Evolutionary conservation across 2,113 vertebrate species (phyloP), one percentile per base, ranked within the genome.

Genomic region (Lepus americanus): DNA sequence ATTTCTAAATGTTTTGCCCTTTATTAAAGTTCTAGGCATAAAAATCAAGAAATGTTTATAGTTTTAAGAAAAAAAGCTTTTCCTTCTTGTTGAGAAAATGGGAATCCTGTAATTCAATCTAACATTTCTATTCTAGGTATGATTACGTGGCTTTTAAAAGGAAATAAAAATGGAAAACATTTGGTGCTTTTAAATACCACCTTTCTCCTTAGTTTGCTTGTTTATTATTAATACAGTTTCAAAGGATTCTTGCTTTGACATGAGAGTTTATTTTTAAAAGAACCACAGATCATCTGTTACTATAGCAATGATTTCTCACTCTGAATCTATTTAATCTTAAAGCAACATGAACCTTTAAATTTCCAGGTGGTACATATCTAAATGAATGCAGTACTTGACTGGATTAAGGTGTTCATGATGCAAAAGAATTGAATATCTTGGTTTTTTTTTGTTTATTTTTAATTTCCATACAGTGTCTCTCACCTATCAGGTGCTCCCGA

Each of bases 271-370:
- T 97, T 97, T 97, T 76, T 67, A 97, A 97, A 94, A 85, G 82
- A 95, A 96, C 93, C 12, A 2, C 22, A 72, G 95, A 76, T 94
- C 95, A 96, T 95, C 94, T 97, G 91, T 98, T 97, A 91, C 92
- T 95, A 80, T 97, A 97, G 89, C 72, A 97, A 92, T 96, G 87
- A 85, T 92, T 97, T 94, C 94, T 96, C 51, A 49, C 63, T 82
- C 23, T 72, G 53, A 94, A 95, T 53, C 17, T 76, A 49, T 88
- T 79, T 92, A 89, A 88, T 88, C 88, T 97, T 95, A 97, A 80
- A 92, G 83, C 44, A 95, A 69, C 73, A 74, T 91, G 66, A 69
- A 63, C 66, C 29, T 86, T 95, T 96, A 96, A 96, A 94, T 96
- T 89, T 95, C 94, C 97, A 95, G 22, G 63, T 33, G 19, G 31